These are phyloP conservation scores for Lithosia quadra DNA, from an alignment of 2,888 invertebrate genomes.

Conservation along the genomic window DNA sequence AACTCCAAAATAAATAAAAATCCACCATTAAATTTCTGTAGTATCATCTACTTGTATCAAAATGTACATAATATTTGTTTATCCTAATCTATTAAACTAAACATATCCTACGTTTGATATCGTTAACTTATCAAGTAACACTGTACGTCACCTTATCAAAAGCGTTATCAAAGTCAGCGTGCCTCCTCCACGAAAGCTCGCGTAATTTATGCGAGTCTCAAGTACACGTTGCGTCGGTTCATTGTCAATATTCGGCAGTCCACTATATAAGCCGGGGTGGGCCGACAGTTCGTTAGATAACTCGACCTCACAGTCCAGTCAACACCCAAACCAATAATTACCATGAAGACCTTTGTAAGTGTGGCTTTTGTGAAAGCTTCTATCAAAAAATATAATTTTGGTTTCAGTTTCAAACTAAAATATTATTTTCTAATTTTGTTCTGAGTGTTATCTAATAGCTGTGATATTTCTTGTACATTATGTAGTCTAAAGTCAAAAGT, in stretches of 20 bases:
- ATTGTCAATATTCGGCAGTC: slow-evolving; percentile 72
- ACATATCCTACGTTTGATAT: not conserved
- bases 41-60: no score
- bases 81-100: not conserved
- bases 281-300: slow-evolving; percentile 70
- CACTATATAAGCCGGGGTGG: slow-evolving; percentile 70
- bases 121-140: not conserved
- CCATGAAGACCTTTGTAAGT: slow-evolving; percentile 82
- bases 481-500: no score
- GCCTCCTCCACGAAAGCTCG: slow-evolving; percentile 62
- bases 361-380: slow-evolving; percentile 10
- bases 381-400: not conserved
- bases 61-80: not conserved
- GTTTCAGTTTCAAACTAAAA: not conserved
- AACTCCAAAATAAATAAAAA: no score
- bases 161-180: slow-evolving; percentile 25
- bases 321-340: slow-evolving; percentile 56
- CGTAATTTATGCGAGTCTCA: slow-evolving; percentile 61
- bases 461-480: no score
- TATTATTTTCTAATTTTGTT: no score
- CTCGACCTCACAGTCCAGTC: slow-evolving; percentile 58
- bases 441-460: no score
- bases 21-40: no score
- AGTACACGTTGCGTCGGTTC: slow-evolving; percentile 67
- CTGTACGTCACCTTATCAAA: not conserved